phyloP scores from a whole-genome alignment of 2,797 vertebrate genomes.

The Siniperca obscura region DNA sequence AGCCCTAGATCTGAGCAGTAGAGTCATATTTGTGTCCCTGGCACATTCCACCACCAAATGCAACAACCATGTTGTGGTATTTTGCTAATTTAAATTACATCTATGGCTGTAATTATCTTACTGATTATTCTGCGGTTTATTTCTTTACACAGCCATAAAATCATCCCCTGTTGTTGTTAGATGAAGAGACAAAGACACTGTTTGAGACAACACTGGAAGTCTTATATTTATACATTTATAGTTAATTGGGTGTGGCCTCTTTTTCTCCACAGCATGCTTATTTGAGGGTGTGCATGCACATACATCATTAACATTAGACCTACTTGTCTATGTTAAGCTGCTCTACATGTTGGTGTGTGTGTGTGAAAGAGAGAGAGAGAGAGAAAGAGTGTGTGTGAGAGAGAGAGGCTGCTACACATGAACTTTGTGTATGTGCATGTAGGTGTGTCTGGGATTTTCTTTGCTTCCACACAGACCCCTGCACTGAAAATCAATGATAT shows the following conservation, averaged over 20 bases:
- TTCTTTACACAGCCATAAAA: neutral
- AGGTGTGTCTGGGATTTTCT: slow-evolving; percentile 19
- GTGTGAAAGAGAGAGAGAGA: neutral
- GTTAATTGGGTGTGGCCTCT: slow-evolving; percentile 30
- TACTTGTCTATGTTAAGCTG: slow-evolving; percentile 45
- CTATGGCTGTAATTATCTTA: neutral
- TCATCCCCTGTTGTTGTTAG: neutral
- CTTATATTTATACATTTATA: neutral
- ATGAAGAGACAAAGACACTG: neutral
- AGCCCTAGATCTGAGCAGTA: neutral
- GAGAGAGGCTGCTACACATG: slow-evolving; percentile 11
- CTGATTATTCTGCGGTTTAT: neutral
- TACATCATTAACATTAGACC: slow-evolving; percentile 48
- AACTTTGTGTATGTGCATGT: slow-evolving; percentile 22
- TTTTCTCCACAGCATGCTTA: slow-evolving; percentile 5
- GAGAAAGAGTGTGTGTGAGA: neutral
- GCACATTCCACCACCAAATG: neutral
- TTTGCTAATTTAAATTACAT: neutral
- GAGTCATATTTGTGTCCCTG: neutral
- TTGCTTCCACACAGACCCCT: slow-evolving; percentile 28
- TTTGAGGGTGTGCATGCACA: slow-evolving; percentile 19
- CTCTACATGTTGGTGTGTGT: slow-evolving; percentile 27
- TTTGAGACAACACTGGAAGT: neutral
- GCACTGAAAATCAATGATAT: slow-evolving; percentile 77
- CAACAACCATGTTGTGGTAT: neutral